Evolutionary conservation across 37 sponge, comb jelly and placozoan genomes (phyloP).

Genomic region (Eunapius fragilis): DNA sequence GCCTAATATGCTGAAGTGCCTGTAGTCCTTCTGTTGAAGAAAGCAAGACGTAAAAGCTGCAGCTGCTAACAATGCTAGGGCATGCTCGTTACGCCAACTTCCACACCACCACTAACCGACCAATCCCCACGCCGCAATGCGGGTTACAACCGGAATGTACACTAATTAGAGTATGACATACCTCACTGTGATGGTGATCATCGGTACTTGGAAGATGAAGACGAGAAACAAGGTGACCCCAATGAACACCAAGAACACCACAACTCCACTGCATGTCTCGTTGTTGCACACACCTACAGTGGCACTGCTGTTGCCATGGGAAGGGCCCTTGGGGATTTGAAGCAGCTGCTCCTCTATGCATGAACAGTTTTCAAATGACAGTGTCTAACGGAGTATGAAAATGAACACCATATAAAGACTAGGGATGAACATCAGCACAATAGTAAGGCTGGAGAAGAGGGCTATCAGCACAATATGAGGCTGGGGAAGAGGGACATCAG

Average conservation of each 20-base stretch:
- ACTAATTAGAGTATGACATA: slow-evolving; percentile 1
- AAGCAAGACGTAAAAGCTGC: too few relatives aligned
- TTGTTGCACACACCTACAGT: slow-evolving; percentile 11
- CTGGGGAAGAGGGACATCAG: background rate
- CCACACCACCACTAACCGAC: background rate
- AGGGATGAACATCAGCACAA: background rate
- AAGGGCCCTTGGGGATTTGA: background rate
- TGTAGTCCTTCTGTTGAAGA: too few relatives aligned
- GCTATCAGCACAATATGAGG: slow-evolving; percentile 1
- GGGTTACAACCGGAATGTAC: background rate
- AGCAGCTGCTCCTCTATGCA: slow-evolving; percentile 31
- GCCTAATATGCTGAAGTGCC: too few relatives aligned
- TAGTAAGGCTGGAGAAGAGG: background rate
- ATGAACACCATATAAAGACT: background rate
- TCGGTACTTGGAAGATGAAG: slow-evolving; percentile 40
- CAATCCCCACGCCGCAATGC: background rate
- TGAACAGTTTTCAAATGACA: slow-evolving; percentile 39
- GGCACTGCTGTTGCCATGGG: slow-evolving; percentile 8
- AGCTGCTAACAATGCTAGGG: too few relatives aligned
- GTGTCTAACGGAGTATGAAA: background rate
- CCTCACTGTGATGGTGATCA: slow-evolving; percentile 47
- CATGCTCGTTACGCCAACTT: too few relatives aligned
- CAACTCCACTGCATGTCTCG: background rate
- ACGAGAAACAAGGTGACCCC: slow-evolving; percentile 36
- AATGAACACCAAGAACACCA: slow-evolving; percentile 32